A percentile compares a stretch with the other conserved stretches of the same genome.
Evolutionary conservation across 2,113 vertebrate genomes (phyloP).

Genomic region (Empidonax traillii): DNA sequence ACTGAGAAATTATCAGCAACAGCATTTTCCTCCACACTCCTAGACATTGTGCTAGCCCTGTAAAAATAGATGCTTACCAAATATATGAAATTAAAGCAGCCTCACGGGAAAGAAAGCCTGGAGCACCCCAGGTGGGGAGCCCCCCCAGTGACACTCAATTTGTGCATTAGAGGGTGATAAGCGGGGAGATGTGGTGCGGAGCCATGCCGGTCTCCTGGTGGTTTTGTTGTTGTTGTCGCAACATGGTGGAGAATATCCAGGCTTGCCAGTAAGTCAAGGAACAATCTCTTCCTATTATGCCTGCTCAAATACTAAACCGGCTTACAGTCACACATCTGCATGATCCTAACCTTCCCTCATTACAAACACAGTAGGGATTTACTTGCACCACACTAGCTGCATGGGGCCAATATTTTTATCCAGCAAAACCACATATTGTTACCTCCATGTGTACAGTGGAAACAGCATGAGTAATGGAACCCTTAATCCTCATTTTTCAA

Average conservation of each 20-base stretch:
- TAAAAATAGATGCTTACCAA: slow-evolving; percentile 1
- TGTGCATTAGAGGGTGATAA: slow-evolving; percentile 55
- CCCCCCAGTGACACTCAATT: slow-evolving; percentile 46
- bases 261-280: slow-evolving; percentile 66
- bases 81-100: not conserved
- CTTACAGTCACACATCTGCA: slow-evolving; percentile 70
- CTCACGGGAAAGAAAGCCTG: not conserved
- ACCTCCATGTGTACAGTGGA: slow-evolving; percentile 68
- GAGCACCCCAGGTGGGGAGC: not conserved
- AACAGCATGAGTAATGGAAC: slow-evolving; percentile 75
- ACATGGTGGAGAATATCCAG: slow-evolving; percentile 57
- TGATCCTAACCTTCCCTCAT: slow-evolving; percentile 73
- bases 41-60: not conserved
- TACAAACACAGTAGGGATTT: slow-evolving; percentile 72
- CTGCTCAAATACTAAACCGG: slow-evolving; percentile 64
- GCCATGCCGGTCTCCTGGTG: slow-evolving; percentile 1
- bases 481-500: slow-evolving; percentile 79
- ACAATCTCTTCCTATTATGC: slow-evolving; percentile 74
- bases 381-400: slow-evolving; percentile 59
- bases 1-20: not conserved
- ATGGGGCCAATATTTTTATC: slow-evolving; percentile 74
- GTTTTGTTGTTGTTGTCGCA: slow-evolving; percentile 32
- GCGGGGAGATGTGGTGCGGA: not conserved
- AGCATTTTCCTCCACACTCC: not conserved
- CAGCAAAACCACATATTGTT: slow-evolving; percentile 74